These are phyloP conservation scores for Sanderia malayensis DNA, from an alignment of 30 jellyfish, hydroid and myxozoan genomes.

Conservation along the genomic window DNA sequence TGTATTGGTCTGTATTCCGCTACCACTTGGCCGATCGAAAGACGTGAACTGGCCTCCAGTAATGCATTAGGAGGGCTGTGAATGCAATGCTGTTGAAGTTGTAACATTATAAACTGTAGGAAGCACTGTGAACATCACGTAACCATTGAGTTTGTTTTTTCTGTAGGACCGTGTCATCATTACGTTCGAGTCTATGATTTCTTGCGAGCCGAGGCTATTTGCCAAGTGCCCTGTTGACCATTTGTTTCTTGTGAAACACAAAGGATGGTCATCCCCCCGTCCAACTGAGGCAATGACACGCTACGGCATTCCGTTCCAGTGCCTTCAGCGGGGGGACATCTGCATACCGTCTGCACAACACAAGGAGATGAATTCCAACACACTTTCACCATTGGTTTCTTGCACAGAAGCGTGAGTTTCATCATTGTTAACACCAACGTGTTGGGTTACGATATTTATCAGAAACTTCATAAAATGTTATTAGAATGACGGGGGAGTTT, in stretches of 20 bases:
- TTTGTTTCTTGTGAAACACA: slow-evolving; percentile 78
- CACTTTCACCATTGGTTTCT: slow-evolving; percentile 81
- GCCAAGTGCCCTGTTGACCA: slow-evolving; percentile 90
- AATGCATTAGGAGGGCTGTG: no score
- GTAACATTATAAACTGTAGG: no score
- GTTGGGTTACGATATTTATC: no score
- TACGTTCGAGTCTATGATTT: slow-evolving; percentile 82
- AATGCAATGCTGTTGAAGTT: no score
- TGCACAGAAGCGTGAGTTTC: slow-evolving; percentile 71
- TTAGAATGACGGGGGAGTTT: no score
- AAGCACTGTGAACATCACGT: no score
- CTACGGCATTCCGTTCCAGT: slow-evolving; percentile 79
- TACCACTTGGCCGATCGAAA: no score
- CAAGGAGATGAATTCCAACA: slow-evolving; percentile 59
- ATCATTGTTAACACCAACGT: no score
- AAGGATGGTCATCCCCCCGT: slow-evolving; percentile 94
- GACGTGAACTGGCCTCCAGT: no score
- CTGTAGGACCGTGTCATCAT: slow-evolving; percentile 80
- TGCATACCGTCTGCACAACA: slow-evolving; percentile 66
- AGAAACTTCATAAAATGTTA: no score
- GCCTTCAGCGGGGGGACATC: slow-evolving; percentile 75
- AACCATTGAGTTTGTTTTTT: background rate
- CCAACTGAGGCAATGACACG: slow-evolving; percentile 95
- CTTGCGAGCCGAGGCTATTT: slow-evolving; percentile 81
- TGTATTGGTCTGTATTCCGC: no score